Evolutionary conservation across 2,888 invertebrate genomes (phyloP).

Genomic region (Drosophila paramelanica): DNA sequence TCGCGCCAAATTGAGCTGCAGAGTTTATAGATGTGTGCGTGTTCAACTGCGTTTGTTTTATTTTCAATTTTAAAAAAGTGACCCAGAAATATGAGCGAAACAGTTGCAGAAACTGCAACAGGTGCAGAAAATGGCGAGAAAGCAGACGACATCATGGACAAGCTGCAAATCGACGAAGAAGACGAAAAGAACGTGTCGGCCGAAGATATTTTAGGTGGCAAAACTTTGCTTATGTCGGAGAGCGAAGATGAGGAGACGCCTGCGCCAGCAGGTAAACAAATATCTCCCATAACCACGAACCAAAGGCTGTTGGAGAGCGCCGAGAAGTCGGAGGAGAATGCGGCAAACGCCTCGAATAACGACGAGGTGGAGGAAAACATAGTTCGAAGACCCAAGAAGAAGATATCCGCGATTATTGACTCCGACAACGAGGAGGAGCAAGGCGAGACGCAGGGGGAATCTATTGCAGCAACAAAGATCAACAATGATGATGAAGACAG

Average conservation of each 20-base stretch:
- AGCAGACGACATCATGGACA: conserved; percentile 65
- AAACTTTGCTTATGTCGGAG: conserved; percentile 78
- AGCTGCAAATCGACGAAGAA: conserved; percentile 57
- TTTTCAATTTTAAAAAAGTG: conserved; percentile 38
- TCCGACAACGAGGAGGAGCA: conserved; percentile 34
- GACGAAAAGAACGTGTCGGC: conserved; percentile 69
- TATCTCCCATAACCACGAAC: conserved; percentile 12
- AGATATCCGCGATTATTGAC: conserved; percentile 34
- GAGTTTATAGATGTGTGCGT: conserved; percentile 38
- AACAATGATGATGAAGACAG: background rate
- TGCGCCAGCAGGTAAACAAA: conserved; percentile 27
- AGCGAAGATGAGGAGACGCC: conserved; percentile 68
- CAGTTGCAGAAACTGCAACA: conserved; percentile 57
- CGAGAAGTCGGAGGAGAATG: conserved; percentile 30
- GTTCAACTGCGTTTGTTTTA: conserved; percentile 47
- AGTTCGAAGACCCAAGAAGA: conserved; percentile 20
- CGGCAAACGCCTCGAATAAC: background rate
- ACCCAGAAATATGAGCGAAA: conserved; percentile 69
- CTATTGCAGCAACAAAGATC: background rate
- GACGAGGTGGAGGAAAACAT: background rate
- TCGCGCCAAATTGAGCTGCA: conserved; percentile 67
- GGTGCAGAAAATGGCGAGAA: conserved; percentile 61
- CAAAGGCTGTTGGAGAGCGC: conserved; percentile 58
- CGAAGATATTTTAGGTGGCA: conserved; percentile 79
- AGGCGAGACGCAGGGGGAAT: background rate